A percentile compares a stretch with the other conserved stretches of the same genome.
These are phyloP conservation scores for Cotesia congregata DNA, from an alignment of 2,888 invertebrate genomes.

Conservation along the genomic window DNA sequence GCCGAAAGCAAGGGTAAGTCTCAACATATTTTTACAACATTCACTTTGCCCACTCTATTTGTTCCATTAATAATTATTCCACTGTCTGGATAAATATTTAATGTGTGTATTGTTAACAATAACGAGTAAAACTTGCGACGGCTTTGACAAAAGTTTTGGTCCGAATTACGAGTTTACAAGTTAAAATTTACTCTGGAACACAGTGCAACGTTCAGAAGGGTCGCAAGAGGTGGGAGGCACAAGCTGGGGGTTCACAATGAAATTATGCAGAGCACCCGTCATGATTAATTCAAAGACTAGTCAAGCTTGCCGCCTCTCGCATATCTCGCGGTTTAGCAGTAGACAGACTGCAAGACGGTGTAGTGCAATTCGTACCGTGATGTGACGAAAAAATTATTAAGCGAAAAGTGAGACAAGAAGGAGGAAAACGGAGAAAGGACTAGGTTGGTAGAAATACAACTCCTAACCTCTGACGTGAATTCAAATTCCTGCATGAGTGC, in stretches of 20 bases:
- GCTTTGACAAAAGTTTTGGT: conserved; percentile 10
- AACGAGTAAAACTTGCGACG: neutral
- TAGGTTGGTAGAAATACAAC: neutral
- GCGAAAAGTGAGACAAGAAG: neutral
- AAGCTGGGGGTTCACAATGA: conserved; percentile 16
- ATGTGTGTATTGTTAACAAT: conserved; percentile 11
- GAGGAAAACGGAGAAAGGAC: conserved; percentile 1
- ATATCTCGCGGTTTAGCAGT: neutral
- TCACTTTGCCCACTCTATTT: neutral
- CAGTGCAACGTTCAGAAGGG: neutral
- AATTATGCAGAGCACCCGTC: conserved; percentile 29
- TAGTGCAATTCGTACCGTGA: neutral
- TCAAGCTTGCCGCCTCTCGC: conserved; percentile 16
- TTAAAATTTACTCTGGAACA: conserved; percentile 19
- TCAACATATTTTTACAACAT: conserved; percentile 17
- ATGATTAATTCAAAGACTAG: conserved; percentile 32
- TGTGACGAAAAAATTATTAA: conserved; percentile 21
- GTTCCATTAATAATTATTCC: neutral
- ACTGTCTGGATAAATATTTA: neutral
- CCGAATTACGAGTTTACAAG: conserved; percentile 22
- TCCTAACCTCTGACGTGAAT: conserved; percentile 33
- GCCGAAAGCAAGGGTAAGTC: conserved; percentile 78
- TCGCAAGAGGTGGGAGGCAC: neutral
- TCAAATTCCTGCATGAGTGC: conserved; percentile 28
- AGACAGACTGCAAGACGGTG: neutral